Conservation (phyloP, 2,797 vertebrate species). For the Tauraco hartlaubi region DNA sequence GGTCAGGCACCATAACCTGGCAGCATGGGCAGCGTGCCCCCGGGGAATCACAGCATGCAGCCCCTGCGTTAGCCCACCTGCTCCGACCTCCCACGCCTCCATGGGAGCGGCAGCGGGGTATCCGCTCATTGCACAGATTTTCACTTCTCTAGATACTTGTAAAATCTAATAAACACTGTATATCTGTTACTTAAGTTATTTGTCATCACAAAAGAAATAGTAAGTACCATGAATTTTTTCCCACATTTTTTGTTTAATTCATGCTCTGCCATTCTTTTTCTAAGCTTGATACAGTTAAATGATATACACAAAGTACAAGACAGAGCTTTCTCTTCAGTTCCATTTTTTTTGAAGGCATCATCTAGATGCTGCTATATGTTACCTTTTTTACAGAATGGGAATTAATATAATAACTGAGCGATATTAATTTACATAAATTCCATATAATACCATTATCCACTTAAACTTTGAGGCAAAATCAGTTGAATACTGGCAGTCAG, state of each 20-base stretch:
- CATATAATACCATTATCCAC: neutral
- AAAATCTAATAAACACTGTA: neutral
- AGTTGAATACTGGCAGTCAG: neutral
- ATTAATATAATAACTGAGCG: neutral
- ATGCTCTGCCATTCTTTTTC: neutral
- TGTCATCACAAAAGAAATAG: neutral
- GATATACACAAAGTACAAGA: neutral
- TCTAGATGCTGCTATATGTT: neutral
- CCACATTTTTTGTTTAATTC: neutral
- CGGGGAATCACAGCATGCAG: neutral
- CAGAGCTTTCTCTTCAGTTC: neutral
- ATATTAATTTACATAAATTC: neutral
- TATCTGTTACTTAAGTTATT: neutral
- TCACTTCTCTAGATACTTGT: neutral
- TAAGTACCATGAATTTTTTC: neutral
- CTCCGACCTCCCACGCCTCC: rapidly evolving
- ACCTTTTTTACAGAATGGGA: neutral
- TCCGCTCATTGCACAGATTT: neutral
- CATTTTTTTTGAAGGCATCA: neutral
- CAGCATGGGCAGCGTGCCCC: neutral
- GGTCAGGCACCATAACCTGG: neutral
- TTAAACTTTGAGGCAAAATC: neutral
- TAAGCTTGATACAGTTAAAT: neutral
- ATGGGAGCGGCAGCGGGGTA: neutral
- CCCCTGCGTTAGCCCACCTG: rapidly evolving